Evolutionary conservation across 1,140 invertebrate genomes (phyloP).

Genomic region (Tribolium madens): DNA sequence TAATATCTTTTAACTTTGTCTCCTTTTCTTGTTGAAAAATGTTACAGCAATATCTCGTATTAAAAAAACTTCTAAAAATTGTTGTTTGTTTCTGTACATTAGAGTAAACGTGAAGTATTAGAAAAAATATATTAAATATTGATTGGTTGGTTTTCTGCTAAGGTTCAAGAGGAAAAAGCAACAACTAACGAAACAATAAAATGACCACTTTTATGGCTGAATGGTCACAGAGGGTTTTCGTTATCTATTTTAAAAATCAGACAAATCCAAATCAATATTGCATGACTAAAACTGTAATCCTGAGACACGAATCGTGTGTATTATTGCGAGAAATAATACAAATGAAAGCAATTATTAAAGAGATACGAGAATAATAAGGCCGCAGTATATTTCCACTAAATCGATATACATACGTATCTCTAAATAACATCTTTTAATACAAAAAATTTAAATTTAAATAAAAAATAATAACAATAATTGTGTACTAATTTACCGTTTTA

Average conservation of each 20-base stretch:
- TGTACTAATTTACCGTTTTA: too few relatives aligned
- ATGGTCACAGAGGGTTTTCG: slow-evolving; percentile 1
- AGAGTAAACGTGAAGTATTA: too few relatives aligned
- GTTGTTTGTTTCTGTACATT: too few relatives aligned
- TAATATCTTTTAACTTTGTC: too few relatives aligned
- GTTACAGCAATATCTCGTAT: too few relatives aligned
- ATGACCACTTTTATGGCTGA: slow-evolving; percentile 16
- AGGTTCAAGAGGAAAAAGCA: not conserved
- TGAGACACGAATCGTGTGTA: slow-evolving; percentile 50
- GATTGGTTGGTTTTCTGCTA: not conserved
- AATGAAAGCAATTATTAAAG: slow-evolving; percentile 48
- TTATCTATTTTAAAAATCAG: slow-evolving; percentile 33
- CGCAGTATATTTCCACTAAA: not conserved
- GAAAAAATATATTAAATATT: too few relatives aligned
- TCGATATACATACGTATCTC: slow-evolving; percentile 7
- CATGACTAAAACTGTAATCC: slow-evolving; percentile 48
- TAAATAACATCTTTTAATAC: too few relatives aligned
- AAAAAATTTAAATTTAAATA: too few relatives aligned
- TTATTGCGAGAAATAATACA: slow-evolving; percentile 47
- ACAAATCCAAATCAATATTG: slow-evolving; percentile 46
- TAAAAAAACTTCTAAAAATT: too few relatives aligned
- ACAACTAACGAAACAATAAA: slow-evolving; percentile 7
- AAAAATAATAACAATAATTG: too few relatives aligned
- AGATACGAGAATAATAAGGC: slow-evolving; percentile 43
- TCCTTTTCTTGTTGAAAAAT: too few relatives aligned